These are phyloP conservation scores for Pogona vitticeps DNA, from an alignment of 2,113 vertebrate genomes.

Conservation along the genomic window DNA sequence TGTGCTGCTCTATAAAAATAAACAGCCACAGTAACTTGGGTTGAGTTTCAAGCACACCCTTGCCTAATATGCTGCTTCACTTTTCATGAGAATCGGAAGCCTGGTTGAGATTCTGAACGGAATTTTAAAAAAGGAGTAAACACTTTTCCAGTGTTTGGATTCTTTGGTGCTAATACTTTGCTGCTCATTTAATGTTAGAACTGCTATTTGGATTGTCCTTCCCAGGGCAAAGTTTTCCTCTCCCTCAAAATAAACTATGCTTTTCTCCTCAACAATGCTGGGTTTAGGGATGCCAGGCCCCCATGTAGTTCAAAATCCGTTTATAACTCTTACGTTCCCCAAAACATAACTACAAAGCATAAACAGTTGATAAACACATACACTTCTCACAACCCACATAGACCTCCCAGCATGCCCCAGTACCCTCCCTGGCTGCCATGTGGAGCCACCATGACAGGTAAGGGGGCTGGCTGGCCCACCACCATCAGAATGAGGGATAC, in stretches of 20 bases:
- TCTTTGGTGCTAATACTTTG: neutral
- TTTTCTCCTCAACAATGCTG: neutral
- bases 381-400: no score
- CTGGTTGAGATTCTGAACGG: neutral
- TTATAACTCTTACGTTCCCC: no score
- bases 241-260: neutral
- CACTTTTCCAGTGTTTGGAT: neutral
- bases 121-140: neutral
- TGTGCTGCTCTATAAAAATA: conserved; percentile 5
- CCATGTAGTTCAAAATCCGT: no score
- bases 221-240: neutral
- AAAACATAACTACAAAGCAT: no score
- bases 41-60: neutral
- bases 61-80: neutral
- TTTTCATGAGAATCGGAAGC: neutral
- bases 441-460: no score
- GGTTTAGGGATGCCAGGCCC: neutral
- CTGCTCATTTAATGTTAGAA: neutral
- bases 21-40: neutral
- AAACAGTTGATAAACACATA: no score
- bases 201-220: neutral
- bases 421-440: no score
- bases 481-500: no score
- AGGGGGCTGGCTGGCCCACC: no score
- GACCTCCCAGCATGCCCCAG: no score